phyloP scores from a whole-genome alignment of 2,797 vertebrate genomes.

The Enteromius thamalakanensis region DNA sequence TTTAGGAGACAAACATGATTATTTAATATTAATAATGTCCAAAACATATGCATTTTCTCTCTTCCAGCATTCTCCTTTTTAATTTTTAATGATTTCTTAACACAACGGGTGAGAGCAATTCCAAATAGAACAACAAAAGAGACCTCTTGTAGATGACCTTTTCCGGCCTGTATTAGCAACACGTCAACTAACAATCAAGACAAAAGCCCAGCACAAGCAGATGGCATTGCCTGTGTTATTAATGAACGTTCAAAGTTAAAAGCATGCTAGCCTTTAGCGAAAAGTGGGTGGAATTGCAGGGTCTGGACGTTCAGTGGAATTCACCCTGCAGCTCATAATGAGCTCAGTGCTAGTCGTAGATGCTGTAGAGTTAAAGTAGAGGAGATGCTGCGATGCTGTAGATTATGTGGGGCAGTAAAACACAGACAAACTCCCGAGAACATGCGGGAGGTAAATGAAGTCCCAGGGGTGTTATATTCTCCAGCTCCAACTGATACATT shows the following conservation, averaged over 20 bases:
- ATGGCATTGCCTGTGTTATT: constrained; percentile 63
- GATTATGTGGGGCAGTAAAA: constrained; percentile 83
- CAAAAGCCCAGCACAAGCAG: constrained; percentile 59
- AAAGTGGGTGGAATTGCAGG: constrained; percentile 46
- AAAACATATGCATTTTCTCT: constrained; percentile 85
- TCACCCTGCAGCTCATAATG: constrained; percentile 76
- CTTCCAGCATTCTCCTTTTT: constrained; percentile 68
- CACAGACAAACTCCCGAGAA: constrained; percentile 79
- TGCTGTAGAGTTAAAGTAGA: constrained; percentile 73
- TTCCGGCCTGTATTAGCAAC: constrained; percentile 65
- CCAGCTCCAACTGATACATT: constrained; percentile 66
- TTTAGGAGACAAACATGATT: constrained; percentile 92
- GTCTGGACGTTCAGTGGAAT: constrained; percentile 62
- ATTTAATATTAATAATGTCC: constrained; percentile 93
- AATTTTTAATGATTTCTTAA: constrained; percentile 85
- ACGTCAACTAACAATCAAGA: constrained; percentile 71
- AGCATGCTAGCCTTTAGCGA: constrained; percentile 70
- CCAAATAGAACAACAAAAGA: constrained; percentile 80
- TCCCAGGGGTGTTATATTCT: constrained; percentile 81
- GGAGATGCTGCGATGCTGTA: constrained; percentile 60
- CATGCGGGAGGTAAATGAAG: constrained; percentile 84
- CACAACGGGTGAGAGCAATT: constrained; percentile 73
- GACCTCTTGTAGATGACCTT: constrained; percentile 72
- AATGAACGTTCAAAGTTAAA: constrained; percentile 67
- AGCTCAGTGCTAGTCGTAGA: constrained; percentile 77